Evolutionary conservation across 2,888 invertebrate species (phyloP), one percentile per base, ranked within the genome.

Genomic region (Cephus spinipes): DNA sequence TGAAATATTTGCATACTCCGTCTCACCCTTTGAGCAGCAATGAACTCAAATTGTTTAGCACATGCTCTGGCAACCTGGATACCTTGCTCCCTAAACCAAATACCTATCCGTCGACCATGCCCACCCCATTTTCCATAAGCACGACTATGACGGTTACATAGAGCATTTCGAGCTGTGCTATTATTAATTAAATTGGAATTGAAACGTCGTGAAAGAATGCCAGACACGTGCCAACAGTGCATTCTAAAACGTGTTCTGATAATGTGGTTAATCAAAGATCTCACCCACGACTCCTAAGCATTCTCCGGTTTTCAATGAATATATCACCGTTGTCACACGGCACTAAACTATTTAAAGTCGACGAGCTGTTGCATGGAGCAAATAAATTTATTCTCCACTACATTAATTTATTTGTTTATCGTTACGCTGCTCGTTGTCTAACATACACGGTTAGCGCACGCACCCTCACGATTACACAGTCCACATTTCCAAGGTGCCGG

Each of bases 1-100:
- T 92, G 93, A 83, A 94, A 92, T 89, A 95, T 92, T 87, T 95
- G 95, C 81, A 95, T 93, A n/a, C 93, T 92, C 74, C 95, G 92
- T 77, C 94, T 92, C 1, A 95, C 90, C 68, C 94, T 92, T 85
- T 95, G 94, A 1, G 94, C 95, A 73, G 91, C 85, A 12, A 90
- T 86, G 40, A 89, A 90, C 79, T 91, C 89, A 69, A 90, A 90
- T 79, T 91, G 91, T 73, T 81, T 85, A 4, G 86, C 85, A 76
- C 89, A 91, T 12, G 85, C 83, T 36, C 83, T 82, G 4, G 85
- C 84, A 0, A 91, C 82, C 40, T 89, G 87, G 32, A 84, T 78
- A 69, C 88, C 81, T 32, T 90, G 90, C 68, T 89, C 84, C 76
- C 82, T 84, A 15, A 90, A 79, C 89, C 90, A 90, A 23, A 84